Evolutionary conservation across 2,113 vertebrate genomes (phyloP).

Genomic region (Narcine bancroftii): DNA sequence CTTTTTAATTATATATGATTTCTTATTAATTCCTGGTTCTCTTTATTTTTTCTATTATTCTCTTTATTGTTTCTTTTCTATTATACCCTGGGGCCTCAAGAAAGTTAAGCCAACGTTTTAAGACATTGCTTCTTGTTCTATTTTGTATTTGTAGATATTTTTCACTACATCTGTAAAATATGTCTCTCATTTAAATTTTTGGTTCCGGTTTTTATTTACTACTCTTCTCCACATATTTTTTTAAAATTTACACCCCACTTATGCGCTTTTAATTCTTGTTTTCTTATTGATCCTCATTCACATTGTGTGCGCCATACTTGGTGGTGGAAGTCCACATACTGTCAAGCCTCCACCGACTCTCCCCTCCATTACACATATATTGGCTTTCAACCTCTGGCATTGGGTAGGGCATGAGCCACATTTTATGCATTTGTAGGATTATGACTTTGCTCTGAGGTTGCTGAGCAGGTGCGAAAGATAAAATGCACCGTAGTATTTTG

Average conservation of each 20-base stretch:
- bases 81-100: too few relatives aligned
- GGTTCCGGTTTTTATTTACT: neutral
- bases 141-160: neutral
- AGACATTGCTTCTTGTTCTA: too few relatives aligned
- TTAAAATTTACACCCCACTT: neutral
- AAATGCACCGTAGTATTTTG: neutral
- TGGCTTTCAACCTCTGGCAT: neutral
- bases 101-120: neutral
- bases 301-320: neutral
- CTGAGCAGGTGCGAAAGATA: neutral
- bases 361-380: neutral
- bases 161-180: neutral
- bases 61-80: too few relatives aligned
- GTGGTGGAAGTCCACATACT: too few relatives aligned
- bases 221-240: neutral
- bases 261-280: neutral
- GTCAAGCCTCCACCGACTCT: neutral
- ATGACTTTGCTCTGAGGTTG: neutral
- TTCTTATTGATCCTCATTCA: neutral
- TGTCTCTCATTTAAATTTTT: neutral
- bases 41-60: neutral
- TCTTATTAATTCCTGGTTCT: neutral
- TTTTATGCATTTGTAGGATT: neutral
- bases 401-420: neutral
- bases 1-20: neutral